Base-by-base conservation (phyloP, 2,113 vertebrate species). In the Oreotragus oreotragus region DNA sequence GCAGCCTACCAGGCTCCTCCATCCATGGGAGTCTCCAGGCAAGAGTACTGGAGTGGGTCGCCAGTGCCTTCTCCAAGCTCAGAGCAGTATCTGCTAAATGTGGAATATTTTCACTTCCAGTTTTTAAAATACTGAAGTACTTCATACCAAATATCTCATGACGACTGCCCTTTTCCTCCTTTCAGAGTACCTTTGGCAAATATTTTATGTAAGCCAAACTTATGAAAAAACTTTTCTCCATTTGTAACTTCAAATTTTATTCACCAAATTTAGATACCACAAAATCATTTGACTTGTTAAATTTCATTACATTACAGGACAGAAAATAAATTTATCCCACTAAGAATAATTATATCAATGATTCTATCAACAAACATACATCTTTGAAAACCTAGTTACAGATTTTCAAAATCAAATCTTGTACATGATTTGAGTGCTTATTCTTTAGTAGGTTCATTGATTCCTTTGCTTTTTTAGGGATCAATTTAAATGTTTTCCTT, bases 371-470 rank as follows among this genome's bases (percentile, higher is more conserved):
- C 9, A 76, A 64, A 92, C 2, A 85, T 16, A 85, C 12, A 25
- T 84, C 85, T 80, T 91, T 53, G 28, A 60, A 80, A 92, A 33
- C 33, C n/a, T 33, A 88, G 25, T 45, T 91, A 51, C 3, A 79
- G 33, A 84, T 76, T 90, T 88, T 91, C 43, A 88, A 85, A 84
- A 84, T 49, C 47, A 96, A 87, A 93, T 90, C 36, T 49, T 85
- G 5, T 47, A 28, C 47, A 33, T 80, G 13, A 9, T 57, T 90
- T 81, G 66, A 33, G n/a, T 47, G 23, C 13, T 87, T 93, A 77
- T 57, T 25, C 33, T 60, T 96, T 10, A 51, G 76, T 66, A 76
- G 51, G 4, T 49, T 86, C 55, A 33, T 36, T 86, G 80, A 76
- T n/a, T 64, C 27, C 4, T 7, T 83, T 90, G 70, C 27, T 81